These are phyloP conservation scores for Antheraea yamamai DNA, from an alignment of 2,888 invertebrate genomes.

Conservation along the genomic window DNA sequence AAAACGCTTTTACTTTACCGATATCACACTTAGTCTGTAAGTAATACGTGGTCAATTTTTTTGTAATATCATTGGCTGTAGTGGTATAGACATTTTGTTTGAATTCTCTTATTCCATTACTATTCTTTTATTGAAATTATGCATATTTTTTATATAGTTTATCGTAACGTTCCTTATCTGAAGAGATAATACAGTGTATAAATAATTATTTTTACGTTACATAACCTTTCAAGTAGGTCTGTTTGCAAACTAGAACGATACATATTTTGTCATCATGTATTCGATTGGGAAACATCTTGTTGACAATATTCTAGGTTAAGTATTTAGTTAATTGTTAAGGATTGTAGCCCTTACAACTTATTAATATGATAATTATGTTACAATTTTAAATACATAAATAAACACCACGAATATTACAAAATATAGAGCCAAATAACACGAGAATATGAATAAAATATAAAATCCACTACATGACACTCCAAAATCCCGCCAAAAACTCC, in stretches of 20 bases:
- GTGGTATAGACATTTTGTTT: neutral
- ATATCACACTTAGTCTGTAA: neutral
- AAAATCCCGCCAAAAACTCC: too few relatives aligned
- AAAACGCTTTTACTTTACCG: neutral
- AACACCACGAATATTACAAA: neutral
- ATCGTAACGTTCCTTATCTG: neutral
- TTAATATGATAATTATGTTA: too few relatives aligned
- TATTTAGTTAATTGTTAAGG: neutral
- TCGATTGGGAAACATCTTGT: neutral
- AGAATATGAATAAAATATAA: too few relatives aligned
- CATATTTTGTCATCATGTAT: neutral
- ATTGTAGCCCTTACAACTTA: neutral
- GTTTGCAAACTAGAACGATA: neutral
- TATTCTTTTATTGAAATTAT: neutral
- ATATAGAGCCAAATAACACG: too few relatives aligned
- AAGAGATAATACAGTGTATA: neutral
- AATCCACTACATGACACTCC: too few relatives aligned
- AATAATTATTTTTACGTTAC: neutral
- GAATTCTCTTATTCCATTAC: neutral
- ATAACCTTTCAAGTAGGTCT: neutral
- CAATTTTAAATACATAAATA: too few relatives aligned
- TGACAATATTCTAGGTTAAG: slow-evolving; percentile 2
- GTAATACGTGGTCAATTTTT: neutral
- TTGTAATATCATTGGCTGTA: neutral
- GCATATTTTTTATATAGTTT: neutral